A percentile compares a stretch with the other conserved stretches of the same genome.
These are phyloP conservation scores for Heterodera schachtii DNA, from an alignment of 1,140 invertebrate species.

Conservation along the genomic window DNA sequence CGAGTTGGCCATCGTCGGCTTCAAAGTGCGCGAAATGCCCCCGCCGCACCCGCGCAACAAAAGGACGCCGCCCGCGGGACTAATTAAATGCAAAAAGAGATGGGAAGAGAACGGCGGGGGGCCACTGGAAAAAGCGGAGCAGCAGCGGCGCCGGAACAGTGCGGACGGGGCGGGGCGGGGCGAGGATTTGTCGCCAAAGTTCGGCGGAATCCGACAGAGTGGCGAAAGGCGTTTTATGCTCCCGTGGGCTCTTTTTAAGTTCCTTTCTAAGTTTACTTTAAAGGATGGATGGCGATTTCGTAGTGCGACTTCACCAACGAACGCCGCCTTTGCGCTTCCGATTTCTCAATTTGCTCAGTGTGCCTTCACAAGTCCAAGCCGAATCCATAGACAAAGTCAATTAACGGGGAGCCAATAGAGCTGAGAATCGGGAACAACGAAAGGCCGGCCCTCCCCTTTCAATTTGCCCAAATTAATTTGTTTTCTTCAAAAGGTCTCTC, in stretches of 20 bases:
- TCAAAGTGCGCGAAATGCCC: conserved; percentile 30
- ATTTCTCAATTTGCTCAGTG: neutral
- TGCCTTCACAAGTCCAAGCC: conserved; percentile 4
- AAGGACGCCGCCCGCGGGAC: neutral
- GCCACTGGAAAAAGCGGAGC: neutral
- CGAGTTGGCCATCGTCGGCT: conserved; percentile 33
- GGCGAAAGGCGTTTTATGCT: conserved; percentile 27
- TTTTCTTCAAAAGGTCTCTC: conserved; percentile 11
- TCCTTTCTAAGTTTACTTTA: neutral
- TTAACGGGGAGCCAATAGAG: neutral
- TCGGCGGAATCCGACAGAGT: conserved; percentile 13
- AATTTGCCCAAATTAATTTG: neutral
- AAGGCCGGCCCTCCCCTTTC: neutral
- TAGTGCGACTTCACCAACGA: conserved; percentile 2
- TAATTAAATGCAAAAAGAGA: conserved; percentile 6
- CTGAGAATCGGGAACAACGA: neutral
- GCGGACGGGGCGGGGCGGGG: neutral
- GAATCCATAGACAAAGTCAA: conserved; percentile 27
- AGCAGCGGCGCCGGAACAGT: neutral
- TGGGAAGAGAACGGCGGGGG: conserved; percentile 15
- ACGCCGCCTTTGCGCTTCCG: neutral
- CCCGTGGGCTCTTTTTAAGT: conserved; percentile 15
- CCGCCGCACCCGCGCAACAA: neutral
- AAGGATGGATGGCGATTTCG: conserved; percentile 7
- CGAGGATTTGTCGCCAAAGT: conserved; percentile 19